Conservation (phyloP, 2,797 vertebrate species). For the Gallinago solitaria region DNA sequence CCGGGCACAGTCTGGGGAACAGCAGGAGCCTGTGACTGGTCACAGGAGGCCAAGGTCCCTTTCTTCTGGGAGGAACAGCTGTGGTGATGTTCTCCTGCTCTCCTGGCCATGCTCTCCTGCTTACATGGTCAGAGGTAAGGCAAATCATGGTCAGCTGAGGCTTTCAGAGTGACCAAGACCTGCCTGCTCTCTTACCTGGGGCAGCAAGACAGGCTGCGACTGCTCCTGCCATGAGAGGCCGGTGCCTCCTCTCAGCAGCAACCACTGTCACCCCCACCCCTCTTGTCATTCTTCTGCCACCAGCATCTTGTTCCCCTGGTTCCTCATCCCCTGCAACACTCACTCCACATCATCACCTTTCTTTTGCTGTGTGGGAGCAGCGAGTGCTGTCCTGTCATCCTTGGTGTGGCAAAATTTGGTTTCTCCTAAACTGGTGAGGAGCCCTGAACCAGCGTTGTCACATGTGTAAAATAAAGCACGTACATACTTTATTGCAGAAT, state of each 20-base stretch:
- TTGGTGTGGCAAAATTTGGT: neutral
- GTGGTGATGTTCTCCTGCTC: neutral
- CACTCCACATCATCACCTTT: neutral
- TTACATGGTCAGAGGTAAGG: neutral
- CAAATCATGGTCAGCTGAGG: neutral
- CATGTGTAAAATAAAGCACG: neutral
- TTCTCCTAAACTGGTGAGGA: neutral
- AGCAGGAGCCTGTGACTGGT: neutral
- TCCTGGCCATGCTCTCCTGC: neutral
- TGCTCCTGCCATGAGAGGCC: rapidly evolving
- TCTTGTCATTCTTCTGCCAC: neutral
- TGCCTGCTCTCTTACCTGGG: neutral
- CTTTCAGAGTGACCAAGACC: neutral
- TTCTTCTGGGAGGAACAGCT: neutral
- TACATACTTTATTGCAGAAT: rapidly evolving
- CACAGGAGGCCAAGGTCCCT: neutral
- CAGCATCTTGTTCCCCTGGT: neutral
- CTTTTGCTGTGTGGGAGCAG: neutral
- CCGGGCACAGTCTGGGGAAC: neutral
- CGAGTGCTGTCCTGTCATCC: neutral
- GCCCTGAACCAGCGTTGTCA: neutral
- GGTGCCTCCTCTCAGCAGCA: neutral
- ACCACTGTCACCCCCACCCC: neutral
- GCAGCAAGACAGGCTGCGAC: neutral
- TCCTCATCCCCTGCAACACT: neutral